These are phyloP conservation scores for Rhipidura dahli DNA, from an alignment of 2,113 vertebrate species.

Conservation along the genomic window DNA sequence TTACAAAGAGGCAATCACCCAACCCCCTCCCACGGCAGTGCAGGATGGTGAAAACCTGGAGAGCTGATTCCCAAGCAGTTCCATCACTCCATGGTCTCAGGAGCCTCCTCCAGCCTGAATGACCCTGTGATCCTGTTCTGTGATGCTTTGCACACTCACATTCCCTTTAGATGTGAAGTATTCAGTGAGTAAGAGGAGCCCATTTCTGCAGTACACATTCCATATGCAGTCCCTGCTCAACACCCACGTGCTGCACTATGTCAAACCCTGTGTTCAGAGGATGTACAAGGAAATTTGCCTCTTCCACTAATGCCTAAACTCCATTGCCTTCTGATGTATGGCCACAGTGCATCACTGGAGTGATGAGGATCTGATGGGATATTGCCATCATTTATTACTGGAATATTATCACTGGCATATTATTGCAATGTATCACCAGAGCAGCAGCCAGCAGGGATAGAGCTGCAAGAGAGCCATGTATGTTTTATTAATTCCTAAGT, in stretches of 20 bases:
- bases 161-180: neutral
- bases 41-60: neutral
- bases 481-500: slow-evolving; percentile 46
- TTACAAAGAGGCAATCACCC: neutral
- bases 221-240: neutral
- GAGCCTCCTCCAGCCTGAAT: neutral
- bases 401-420: slow-evolving; percentile 63
- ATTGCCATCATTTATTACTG: slow-evolving; percentile 64
- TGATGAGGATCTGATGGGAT: slow-evolving; percentile 44
- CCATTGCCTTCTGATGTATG: slow-evolving; percentile 43
- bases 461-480: neutral
- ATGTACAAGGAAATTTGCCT: neutral
- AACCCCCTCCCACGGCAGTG: neutral
- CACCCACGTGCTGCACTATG: neutral
- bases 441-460: slow-evolving; percentile 45
- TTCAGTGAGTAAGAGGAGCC: neutral
- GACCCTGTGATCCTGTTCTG: neutral
- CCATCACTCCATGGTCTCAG: neutral
- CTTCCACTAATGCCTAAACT: slow-evolving; percentile 16
- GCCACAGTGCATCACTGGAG: neutral
- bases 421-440: slow-evolving; percentile 60
- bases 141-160: neutral
- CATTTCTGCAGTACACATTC: neutral
- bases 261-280: neutral
- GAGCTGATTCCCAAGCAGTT: neutral